Evolutionary conservation across 2,113 vertebrate genomes (phyloP), one percentile per base, ranked within the genome.

Genomic region (Phocoena sinus): DNA sequence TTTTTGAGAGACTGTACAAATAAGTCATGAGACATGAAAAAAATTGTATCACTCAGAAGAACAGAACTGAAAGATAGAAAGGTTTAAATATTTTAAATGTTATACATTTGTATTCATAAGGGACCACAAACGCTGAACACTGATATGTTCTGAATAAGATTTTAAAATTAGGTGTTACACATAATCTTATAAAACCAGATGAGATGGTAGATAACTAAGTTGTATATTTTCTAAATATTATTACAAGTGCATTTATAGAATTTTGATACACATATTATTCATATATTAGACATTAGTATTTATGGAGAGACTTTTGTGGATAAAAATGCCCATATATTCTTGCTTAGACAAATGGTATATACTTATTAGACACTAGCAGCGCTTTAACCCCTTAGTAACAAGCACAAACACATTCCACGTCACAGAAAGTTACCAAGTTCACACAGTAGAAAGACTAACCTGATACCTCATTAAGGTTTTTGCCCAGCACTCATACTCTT

Each of bases 251-350:
- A 41, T 84, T 89, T 89, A 1, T 70, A 62, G 2, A 87, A 73
- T 41, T 93, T 44, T 56, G 58, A 83, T 67, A 79, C 12, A 58
- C 20, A 12, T 36, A 92, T 97, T 95, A 98, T 97, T 96, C 65
- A 97, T 96, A 92, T 98, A 97, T 98, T 97, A 98, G 90, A 95
- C 3, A 41, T 98, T 92, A 60, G 18, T 89, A 97, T 96, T 97
- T 98, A 97, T 97, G 82, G 95, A 97, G 88, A 97, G 6, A 2
- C 89, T 63, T 96, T 96, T 94, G 17, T 74, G 47, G 21, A 76
- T 97, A 97, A 94, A 71, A 47, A 41, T 95, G 76, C 92, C 88
- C 68, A 96, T 93, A 97, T 95, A 95, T 95, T 95, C 63, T 97
- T 97, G 50, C 82, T 98, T 95, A 97, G 82, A 91, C 73, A 97